Evolutionary conservation across 2,888 invertebrate species (phyloP).

Genomic region (Melanchra persicariae): DNA sequence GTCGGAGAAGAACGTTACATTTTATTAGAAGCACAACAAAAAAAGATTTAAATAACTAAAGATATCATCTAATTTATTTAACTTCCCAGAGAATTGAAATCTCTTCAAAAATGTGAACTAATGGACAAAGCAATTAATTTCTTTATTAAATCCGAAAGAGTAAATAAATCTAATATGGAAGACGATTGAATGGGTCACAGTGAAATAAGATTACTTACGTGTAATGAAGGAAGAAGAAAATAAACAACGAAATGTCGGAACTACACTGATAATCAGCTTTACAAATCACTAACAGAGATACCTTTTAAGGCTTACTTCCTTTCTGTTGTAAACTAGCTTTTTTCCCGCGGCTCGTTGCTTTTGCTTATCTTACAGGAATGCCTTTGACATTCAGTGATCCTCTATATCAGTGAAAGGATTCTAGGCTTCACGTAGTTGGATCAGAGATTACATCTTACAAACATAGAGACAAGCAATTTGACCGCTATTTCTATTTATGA

Average conservation of each 20-base stretch:
- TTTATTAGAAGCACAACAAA: background rate
- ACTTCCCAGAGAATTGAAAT: background rate
- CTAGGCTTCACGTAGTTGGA: too few relatives aligned
- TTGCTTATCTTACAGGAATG: background rate
- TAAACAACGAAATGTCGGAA: slow-evolving; percentile 36
- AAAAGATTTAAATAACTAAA: background rate
- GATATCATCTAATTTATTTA: background rate
- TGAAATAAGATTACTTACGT: slow-evolving; percentile 56
- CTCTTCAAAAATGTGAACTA: slow-evolving; percentile 22
- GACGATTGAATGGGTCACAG: slow-evolving; percentile 24
- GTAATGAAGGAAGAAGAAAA: slow-evolving; percentile 42
- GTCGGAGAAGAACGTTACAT: background rate
- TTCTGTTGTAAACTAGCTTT: background rate
- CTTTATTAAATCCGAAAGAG: slow-evolving; percentile 37
- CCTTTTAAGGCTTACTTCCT: background rate
- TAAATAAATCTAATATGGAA: slow-evolving; percentile 23
- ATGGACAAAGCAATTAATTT: slow-evolving; percentile 30
- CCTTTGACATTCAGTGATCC: background rate
- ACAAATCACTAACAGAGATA: slow-evolving; percentile 1
- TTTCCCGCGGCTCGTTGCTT: background rate
- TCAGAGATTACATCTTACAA: too few relatives aligned
- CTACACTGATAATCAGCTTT: slow-evolving; percentile 23
- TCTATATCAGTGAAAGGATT: too few relatives aligned
- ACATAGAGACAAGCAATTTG: too few relatives aligned
- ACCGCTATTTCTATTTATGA: too few relatives aligned